phyloP scores from a whole-genome alignment of 2,113 vertebrate genomes.

The Brienomyrus brachyistius region DNA sequence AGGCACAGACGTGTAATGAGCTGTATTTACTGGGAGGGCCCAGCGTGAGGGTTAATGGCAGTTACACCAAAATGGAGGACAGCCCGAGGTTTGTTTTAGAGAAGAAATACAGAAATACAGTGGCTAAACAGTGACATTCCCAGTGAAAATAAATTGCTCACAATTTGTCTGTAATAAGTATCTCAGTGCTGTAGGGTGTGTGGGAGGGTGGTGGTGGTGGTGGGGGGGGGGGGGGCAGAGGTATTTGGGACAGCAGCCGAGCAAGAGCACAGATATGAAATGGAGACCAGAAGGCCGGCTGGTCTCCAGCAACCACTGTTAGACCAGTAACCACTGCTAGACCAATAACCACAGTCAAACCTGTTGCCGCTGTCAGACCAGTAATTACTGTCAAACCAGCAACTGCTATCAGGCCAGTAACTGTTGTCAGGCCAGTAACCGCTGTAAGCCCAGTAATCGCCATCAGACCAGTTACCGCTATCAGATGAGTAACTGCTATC shows the following conservation, averaged over 20 bases:
- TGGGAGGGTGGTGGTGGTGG: background rate
- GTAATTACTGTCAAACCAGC: background rate
- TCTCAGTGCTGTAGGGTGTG: background rate
- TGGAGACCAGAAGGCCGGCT: background rate
- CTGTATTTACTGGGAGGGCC: background rate
- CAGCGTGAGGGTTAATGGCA: background rate
- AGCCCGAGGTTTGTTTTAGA: background rate
- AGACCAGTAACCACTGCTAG: background rate
- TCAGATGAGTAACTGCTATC: background rate
- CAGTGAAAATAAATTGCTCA: background rate
- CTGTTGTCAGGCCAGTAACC: background rate
- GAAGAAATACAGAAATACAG: background rate
- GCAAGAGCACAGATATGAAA: background rate
- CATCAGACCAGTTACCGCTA: background rate
- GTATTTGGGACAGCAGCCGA: background rate
- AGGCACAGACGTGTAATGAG: background rate
- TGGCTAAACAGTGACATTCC: conserved; percentile 3
- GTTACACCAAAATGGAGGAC: background rate
- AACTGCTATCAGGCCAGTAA: background rate
- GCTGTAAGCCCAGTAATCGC: background rate
- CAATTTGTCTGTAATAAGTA: conserved; percentile 2
- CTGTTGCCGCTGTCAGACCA: background rate
- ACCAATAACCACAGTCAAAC: background rate
- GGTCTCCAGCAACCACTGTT: background rate
- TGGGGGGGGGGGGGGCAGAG: background rate